Base-by-base conservation (phyloP, 1,140 invertebrate genomes). In the Melanaphis sacchari region DNA sequence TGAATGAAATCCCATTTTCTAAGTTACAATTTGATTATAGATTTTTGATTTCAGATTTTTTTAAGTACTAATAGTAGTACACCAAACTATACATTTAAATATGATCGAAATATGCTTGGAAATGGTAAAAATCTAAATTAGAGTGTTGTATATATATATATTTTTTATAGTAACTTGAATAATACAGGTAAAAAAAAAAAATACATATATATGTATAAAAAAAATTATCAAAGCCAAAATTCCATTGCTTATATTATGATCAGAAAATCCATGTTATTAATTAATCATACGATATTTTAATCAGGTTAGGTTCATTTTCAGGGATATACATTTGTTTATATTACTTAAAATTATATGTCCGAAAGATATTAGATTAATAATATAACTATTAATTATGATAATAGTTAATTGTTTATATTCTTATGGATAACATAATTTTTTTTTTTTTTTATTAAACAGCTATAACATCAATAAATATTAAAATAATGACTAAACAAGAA, bases 391-490 rank as follows among this genome's bases (percentile, higher is more conserved):
- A 40, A 41, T 59, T 40, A 90, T 66, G 38, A 90, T 26, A 59
- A 66, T 59, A 90, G 49, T 90, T 90, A 90, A 66, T 90, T 88
- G 43, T 49, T 36, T 88, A 49, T 88, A 49, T 88, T 88, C 31
- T 87, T 88, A 87, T 87, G 6, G 46, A 36, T 88, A 88, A 88
- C 85, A 88, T 88, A 31, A 46, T 49, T 46, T 49, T 24, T 24
- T 52, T 49, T 46, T 49, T 24, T 24, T 52, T 88, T 76, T 22
- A 38, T 26, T 91, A 41, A 91, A 76, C 54, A 91, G 40, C 54
- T 91, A 91, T 76, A 91, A 91, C 90, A 91, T 91, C 90, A n/a
- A 91, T 91, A 81, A 91, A 91, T 66, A 91, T 76, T 88, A 46
- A 76, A 76, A 91, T 49, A 91, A 91, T 91, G 59, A 76, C 54